Evolutionary conservation across 1,140 invertebrate genomes (phyloP).

Genomic region (Neuroterus valhalla): DNA sequence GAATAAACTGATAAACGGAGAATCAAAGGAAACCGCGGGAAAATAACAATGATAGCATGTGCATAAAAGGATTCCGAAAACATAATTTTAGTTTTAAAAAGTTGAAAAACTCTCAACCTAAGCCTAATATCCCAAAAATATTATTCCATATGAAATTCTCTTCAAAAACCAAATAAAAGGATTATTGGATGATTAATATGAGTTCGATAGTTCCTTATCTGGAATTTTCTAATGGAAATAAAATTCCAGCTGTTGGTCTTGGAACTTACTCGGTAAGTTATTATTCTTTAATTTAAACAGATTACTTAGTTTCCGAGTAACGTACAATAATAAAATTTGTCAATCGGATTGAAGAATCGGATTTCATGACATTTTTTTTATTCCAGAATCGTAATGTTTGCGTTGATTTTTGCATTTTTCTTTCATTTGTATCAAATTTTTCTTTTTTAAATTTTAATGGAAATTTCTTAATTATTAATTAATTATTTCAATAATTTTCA

Average conservation of each 20-base stretch:
- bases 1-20: no score
- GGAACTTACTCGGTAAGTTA: slow-evolving; percentile 79
- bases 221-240: slow-evolving; percentile 76
- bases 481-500: no score
- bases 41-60: no score
- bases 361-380: no score
- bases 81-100: no score
- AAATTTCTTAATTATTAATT: background rate
- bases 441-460: background rate
- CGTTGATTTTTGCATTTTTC: slow-evolving; percentile 24
- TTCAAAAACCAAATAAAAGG: background rate
- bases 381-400: no score
- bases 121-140: no score
- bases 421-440: slow-evolving; percentile 1
- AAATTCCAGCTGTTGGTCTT: slow-evolving; percentile 79
- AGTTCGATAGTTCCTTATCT: slow-evolving; percentile 56
- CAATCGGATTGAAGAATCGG: slow-evolving; percentile 24
- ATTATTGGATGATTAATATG: background rate
- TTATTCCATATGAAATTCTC: background rate
- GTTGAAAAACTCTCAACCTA: no score
- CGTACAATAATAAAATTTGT: slow-evolving; percentile 55
- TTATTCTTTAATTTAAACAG: slow-evolving; percentile 26
- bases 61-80: no score
- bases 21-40: no score
- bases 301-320: background rate